Evolutionary conservation across 2,888 invertebrate species (phyloP).

Genomic region (Caenorhabditis sinica): DNA sequence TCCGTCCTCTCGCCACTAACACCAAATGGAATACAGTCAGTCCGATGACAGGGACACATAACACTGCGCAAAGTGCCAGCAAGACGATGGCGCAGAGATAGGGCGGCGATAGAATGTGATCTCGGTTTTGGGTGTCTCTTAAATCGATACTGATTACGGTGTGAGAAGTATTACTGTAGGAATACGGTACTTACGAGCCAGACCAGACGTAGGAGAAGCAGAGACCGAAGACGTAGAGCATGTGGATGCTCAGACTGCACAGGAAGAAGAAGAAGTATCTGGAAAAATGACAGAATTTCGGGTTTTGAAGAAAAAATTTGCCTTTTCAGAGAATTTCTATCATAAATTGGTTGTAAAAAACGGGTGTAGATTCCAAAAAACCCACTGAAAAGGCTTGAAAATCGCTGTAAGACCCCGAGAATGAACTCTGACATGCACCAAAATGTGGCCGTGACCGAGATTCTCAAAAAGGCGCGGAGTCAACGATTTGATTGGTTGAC

Average conservation of each 20-base stretch:
- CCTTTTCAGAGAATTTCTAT: too few relatives aligned
- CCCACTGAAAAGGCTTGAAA: too few relatives aligned
- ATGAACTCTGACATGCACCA: too few relatives aligned
- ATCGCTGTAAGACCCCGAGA: too few relatives aligned
- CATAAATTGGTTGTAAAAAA: too few relatives aligned
- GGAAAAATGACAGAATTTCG: neutral
- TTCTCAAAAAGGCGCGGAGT: too few relatives aligned
- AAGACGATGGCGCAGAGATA: slow-evolving; percentile 87
- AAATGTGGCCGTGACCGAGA: too few relatives aligned
- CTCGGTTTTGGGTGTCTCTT: slow-evolving; percentile 60
- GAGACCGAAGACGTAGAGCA: slow-evolving; percentile 96
- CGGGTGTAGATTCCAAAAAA: too few relatives aligned
- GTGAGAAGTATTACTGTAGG: neutral
- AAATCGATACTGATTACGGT: slow-evolving; percentile 24
- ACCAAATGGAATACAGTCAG: slow-evolving; percentile 98
- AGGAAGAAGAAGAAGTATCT: slow-evolving; percentile 98
- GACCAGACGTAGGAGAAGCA: slow-evolving; percentile 93
- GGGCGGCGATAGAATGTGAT: slow-evolving; percentile 76
- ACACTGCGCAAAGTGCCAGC: slow-evolving; percentile 93
- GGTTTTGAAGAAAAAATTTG: too few relatives aligned
- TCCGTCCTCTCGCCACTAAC: slow-evolving; percentile 95
- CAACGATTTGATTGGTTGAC: too few relatives aligned
- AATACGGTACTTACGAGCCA: slow-evolving; percentile 59
- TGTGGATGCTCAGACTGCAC: slow-evolving; percentile 95
- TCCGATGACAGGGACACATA: slow-evolving; percentile 97